These are phyloP conservation scores for Lophotriccus pileatus DNA, from an alignment of 2,797 vertebrate species.

Conservation along the genomic window DNA sequence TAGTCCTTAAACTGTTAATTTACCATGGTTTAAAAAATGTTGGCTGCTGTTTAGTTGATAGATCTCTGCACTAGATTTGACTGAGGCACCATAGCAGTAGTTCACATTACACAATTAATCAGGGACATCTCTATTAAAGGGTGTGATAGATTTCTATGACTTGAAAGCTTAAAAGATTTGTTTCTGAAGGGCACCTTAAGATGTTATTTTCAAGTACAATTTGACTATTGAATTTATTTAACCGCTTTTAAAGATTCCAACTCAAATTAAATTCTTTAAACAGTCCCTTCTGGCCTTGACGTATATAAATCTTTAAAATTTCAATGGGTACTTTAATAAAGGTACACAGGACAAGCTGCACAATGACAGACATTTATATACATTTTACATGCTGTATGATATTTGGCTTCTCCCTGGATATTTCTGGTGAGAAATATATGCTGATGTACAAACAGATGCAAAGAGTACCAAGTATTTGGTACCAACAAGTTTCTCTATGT, in stretches of 20 bases:
- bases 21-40: not conserved
- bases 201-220: not conserved
- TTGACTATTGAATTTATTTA: not conserved
- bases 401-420: not conserved
- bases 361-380: not conserved
- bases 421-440: not conserved
- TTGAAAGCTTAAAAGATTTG: not conserved
- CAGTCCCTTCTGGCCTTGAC: not conserved
- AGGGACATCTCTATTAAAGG: not conserved
- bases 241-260: not conserved
- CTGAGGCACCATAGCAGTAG: not conserved
- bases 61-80: not conserved
- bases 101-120: not conserved
- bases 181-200: constrained; percentile 12
- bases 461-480: not conserved
- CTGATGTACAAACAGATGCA: not conserved
- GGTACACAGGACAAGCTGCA: not conserved
- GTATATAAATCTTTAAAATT: not conserved
- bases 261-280: not conserved
- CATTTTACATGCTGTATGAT: not conserved
- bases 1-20: not conserved
- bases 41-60: not conserved
- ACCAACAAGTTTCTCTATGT: not conserved
- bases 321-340: not conserved
- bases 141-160: not conserved